phyloP scores from a whole-genome alignment of 2,113 vertebrate species.

The Phodopus roborovskii region DNA sequence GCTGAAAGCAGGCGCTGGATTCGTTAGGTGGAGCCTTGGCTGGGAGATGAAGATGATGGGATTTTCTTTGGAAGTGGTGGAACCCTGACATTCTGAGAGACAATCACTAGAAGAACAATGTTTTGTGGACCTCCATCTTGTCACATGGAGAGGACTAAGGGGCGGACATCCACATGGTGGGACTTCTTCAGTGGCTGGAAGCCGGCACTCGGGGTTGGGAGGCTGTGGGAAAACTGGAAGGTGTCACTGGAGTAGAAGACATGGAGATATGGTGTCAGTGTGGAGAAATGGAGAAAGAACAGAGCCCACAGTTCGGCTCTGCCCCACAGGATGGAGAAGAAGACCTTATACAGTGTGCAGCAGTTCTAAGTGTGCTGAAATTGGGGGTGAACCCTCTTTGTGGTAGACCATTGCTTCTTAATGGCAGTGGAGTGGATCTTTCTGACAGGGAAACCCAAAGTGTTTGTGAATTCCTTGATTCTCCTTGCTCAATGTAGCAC shows the following conservation, averaged over 20 bases:
- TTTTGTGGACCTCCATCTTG: constrained; percentile 1
- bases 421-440: not conserved
- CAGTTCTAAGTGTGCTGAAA: not conserved
- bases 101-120: not conserved
- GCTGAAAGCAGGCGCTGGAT: not conserved
- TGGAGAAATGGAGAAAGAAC: not conserved
- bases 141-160: not conserved
- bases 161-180: not conserved
- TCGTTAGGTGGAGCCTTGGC: not conserved
- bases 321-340: not conserved
- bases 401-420: not conserved
- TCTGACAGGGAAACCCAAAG: not conserved
- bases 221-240: not conserved
- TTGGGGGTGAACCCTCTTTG: not conserved
- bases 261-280: not conserved
- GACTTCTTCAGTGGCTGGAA: not conserved
- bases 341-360: not conserved
- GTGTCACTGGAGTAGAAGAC: not conserved
- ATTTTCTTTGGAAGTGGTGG: not conserved
- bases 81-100: not conserved
- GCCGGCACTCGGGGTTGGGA: not conserved
- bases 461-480: not conserved
- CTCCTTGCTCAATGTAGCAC: not conserved
- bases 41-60: not conserved
- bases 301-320: not conserved